Evolutionary conservation across 1,140 invertebrate species (phyloP).

Genomic region (Dinothrombium tinctorium): DNA sequence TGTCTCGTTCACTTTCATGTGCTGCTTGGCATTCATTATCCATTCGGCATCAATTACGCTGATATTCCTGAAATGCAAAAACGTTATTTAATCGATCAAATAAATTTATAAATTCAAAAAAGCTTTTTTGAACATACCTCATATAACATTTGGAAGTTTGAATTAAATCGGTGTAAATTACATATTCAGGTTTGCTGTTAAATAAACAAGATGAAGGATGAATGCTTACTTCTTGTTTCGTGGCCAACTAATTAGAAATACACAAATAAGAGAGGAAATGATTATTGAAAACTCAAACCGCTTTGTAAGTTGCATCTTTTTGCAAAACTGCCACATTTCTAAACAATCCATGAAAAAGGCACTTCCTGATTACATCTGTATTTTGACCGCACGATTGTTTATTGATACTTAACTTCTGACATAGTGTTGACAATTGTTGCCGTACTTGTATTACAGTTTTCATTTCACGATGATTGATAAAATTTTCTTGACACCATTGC

Average conservation of each 20-base stretch:
- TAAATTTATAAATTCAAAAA: no score
- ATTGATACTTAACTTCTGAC: slow-evolving; percentile 37
- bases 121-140: slow-evolving; percentile 6
- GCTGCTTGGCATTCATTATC: no score
- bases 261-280: slow-evolving; percentile 3
- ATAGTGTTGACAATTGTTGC: slow-evolving; percentile 53
- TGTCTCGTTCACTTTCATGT: no score
- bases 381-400: slow-evolving; percentile 42
- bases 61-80: no score
- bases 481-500: slow-evolving; percentile 77
- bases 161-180: slow-evolving; percentile 75
- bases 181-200: slow-evolving; percentile 39
- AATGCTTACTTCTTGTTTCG: slow-evolving; percentile 40
- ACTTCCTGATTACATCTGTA: slow-evolving; percentile 10
- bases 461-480: slow-evolving; percentile 59
- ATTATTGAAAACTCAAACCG: slow-evolving; percentile 29
- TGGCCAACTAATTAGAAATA: slow-evolving; percentile 14
- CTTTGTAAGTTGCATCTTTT: slow-evolving; percentile 40
- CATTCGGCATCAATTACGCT: no score
- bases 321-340: slow-evolving; percentile 71
- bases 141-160: slow-evolving; percentile 62
- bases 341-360: slow-evolving; percentile 33
- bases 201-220: slow-evolving; percentile 61
- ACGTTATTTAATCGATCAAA: no score
- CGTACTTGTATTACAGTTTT: slow-evolving; percentile 53